A percentile compares a stretch with the other conserved stretches of the same genome.
phyloP scores from a whole-genome alignment of 1,140 invertebrate species.

The Zaprionus tsacasi region DNA sequence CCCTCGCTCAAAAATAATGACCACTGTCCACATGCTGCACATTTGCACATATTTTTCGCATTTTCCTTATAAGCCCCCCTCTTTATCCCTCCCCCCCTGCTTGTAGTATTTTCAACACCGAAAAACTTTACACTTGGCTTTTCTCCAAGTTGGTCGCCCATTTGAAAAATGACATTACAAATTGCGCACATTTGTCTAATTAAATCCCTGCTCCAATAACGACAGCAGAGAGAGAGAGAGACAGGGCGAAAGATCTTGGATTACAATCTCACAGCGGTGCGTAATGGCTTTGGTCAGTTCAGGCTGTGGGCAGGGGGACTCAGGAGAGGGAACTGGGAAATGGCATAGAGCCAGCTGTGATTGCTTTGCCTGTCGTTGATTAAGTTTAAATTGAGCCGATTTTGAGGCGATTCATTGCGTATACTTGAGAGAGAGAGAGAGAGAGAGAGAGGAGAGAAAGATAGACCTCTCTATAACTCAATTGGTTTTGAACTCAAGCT shows the following conservation, averaged over 20 bases:
- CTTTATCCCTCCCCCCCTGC: slow-evolving; percentile 17
- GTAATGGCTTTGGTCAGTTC: slow-evolving; percentile 66
- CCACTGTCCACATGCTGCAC: slow-evolving; percentile 80
- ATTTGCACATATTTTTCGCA: slow-evolving; percentile 79
- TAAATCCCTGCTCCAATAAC: slow-evolving; percentile 82
- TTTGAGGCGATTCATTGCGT: slow-evolving; percentile 18
- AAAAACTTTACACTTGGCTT: slow-evolving; percentile 71
- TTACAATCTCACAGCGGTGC: slow-evolving; percentile 79
- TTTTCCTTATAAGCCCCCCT: slow-evolving; percentile 17
- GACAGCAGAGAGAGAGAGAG: slow-evolving; percentile 12
- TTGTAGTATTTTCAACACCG: slow-evolving; percentile 72
- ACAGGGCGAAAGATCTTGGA: slow-evolving; percentile 54
- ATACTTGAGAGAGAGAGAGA: slow-evolving; percentile 10
- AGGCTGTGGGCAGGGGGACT: too few species aligned
- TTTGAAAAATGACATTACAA: slow-evolving; percentile 84
- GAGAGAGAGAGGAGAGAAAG: neutral
- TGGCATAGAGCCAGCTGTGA: slow-evolving; percentile 2
- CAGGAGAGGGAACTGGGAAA: neutral
- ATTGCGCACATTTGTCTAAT: slow-evolving; percentile 84
- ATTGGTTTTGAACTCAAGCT: neutral
- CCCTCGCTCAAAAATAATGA: slow-evolving; percentile 71
- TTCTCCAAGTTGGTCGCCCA: slow-evolving; percentile 53
- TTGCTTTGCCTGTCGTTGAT: slow-evolving; percentile 18
- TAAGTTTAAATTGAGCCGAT: slow-evolving; percentile 11
- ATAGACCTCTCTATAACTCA: neutral